Base-by-base conservation (phyloP, 2,888 invertebrate species). In the Pandemis heparana region DNA sequence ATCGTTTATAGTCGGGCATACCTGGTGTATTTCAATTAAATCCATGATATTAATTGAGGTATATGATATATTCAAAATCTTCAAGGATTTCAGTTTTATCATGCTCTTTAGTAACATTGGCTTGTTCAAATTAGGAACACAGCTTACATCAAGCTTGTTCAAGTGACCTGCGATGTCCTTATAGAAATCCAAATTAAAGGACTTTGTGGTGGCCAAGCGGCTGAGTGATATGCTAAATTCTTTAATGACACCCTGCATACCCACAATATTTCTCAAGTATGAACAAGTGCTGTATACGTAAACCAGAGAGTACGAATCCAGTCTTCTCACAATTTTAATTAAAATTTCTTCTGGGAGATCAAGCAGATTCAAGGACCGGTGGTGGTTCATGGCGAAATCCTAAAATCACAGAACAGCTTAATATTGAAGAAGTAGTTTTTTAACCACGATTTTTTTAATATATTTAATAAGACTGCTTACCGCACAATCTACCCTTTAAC, bases 341-440 rank as follows among this genome's bases (percentile, higher is more conserved):
- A 92, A 77, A 39, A 93, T 80, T 82, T 93, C 93, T 78, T 87
- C 87, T 7, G 92, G 92, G n/a, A 92, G 81, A 38, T 84, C 79
- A 14, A 68, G 41, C 12, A 75, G 51, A 12, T 53, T 53, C 18
- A 53, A 16, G 18, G 16, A 8, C 18, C 18, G 53, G 18, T 53
- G 53, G 18, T 53, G 53, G 14, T 64, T 46, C 72, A 71, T 75
- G 59, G 41, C 51, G 43, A 64, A 32, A 10, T 46, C 64, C 46
- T 46, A 32, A 64, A 64, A 43, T 14, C 5, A 32, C 32, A 48
- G 41, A 23, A 43, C n/a, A 62, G 10, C 18, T 41, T 10, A 32
- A 32, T 32, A 32, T 32, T 32, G 23, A 32, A 32, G 23, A 32
- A 32, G 23, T 32, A 32, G 23, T 32, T 32, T 32, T 32, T 32